Base-by-base conservation (phyloP, 2,797 vertebrate genomes). In the Mycteria americana region DNA sequence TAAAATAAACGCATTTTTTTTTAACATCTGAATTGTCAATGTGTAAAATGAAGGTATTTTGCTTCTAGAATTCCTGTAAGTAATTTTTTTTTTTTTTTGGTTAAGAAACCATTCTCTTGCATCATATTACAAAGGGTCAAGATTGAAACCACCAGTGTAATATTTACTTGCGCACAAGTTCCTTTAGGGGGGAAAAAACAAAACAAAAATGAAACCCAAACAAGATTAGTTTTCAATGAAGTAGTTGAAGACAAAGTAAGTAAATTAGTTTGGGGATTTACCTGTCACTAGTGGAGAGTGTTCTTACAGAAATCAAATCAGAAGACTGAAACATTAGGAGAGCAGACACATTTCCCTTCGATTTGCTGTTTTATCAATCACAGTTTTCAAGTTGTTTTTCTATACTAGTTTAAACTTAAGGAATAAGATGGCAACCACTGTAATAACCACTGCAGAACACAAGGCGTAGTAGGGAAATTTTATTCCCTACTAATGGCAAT, bases 181-280 rank as follows among this genome's bases (percentile, higher is more conserved):
- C 64, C 62, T 74, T 75, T 31, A 14, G 18, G 16, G 16, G 37
- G 8, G 14, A 18, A 48, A 43, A n/a, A 39, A 8, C 6, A 64
- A 64, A 79, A 48, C 18, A 69, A 83, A 91, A 93, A 50, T 21
- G 12, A 89, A 94, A 67, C 23, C 3, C 43, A 85, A 80, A 93
- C 33, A 72, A 63, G 65, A 87, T 86, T 74, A 65, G 33, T 74
- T 94, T 95, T 76, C 95, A 93, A 39, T 84, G 76, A 91, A 83
- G 68, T 46, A 78, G 92, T 60, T 91, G 87, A 91, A 77, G 77
- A 91, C 73, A 64, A 92, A 95, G 70, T 82, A 85, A 75, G 64
- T 70, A 95, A 94, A 93, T 91, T 78, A 91, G 69, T 86, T 89
- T 77, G 56, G 89, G 93, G 89, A 93, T 78, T 91, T 89, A 80